phyloP scores from a whole-genome alignment of 2,888 invertebrate genomes.

The Globia sparganii region DNA sequence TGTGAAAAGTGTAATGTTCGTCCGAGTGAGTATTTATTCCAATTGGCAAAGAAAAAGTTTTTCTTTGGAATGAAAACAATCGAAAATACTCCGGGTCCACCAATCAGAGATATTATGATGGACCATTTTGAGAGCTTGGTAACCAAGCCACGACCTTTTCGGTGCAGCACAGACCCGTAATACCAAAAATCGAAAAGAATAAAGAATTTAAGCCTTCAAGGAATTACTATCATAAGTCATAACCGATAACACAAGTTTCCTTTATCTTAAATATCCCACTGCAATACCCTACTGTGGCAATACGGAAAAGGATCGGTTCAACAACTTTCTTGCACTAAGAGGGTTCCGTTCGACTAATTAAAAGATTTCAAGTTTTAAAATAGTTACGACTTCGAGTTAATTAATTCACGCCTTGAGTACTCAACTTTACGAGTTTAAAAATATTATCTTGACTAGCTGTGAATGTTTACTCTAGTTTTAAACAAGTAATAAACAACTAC shows the following conservation, averaged over 20 bases:
- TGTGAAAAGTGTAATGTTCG: conserved; percentile 26
- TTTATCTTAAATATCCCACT: conserved; percentile 39
- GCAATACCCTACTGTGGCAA: too few species aligned
- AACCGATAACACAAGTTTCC: neutral
- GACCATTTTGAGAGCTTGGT: neutral
- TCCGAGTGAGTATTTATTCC: conserved; percentile 18
- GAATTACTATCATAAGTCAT: conserved; percentile 3
- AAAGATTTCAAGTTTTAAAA: conserved; percentile 67
- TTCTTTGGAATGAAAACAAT: neutral
- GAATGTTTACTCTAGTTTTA: conserved; percentile 59
- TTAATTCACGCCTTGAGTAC: conserved; percentile 63
- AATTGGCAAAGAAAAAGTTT: conserved; percentile 4
- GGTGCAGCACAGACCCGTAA: neutral
- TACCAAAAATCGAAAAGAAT: neutral
- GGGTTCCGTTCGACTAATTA: conserved; percentile 62
- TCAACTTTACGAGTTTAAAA: conserved; percentile 61
- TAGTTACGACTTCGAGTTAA: conserved; percentile 61
- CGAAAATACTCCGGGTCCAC: neutral
- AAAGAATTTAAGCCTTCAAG: neutral
- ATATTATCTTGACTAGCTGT: conserved; percentile 63
- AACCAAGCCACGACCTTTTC: neutral
- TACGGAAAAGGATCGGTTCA: conserved; percentile 53
- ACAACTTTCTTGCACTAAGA: conserved; percentile 55
- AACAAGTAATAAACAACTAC: conserved; percentile 47
- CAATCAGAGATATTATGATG: neutral